These are phyloP conservation scores for Laticauda laticaudata DNA, from an alignment of 2,113 vertebrate genomes.

Conservation along the genomic window DNA sequence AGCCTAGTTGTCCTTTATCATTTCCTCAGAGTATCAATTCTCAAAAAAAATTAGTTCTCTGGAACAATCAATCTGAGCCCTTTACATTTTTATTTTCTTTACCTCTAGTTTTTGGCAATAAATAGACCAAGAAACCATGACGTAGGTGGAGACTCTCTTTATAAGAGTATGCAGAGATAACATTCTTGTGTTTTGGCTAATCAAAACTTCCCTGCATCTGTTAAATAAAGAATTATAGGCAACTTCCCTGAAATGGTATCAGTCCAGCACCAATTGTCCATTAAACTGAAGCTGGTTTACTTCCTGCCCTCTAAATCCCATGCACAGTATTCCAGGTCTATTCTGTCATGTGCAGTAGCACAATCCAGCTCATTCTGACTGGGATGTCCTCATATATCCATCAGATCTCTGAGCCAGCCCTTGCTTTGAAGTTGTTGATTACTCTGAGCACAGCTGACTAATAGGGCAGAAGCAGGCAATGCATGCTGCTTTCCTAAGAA, in stretches of 20 bases:
- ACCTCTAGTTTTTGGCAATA: background rate
- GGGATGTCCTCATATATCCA: background rate
- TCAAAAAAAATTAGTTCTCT: background rate
- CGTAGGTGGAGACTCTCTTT: background rate
- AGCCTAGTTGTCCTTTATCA: background rate
- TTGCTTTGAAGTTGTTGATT: background rate
- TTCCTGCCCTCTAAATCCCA: background rate
- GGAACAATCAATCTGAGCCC: background rate
- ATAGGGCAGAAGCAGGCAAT: background rate
- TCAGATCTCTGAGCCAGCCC: background rate
- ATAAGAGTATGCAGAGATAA: background rate
- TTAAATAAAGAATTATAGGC: background rate
- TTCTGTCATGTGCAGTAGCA: background rate
- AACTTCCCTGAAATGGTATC: background rate
- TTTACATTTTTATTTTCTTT: background rate
- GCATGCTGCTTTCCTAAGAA: background rate
- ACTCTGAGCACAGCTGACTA: background rate
- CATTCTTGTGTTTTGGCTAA: background rate
- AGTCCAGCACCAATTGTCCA: background rate
- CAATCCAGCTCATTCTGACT: background rate
- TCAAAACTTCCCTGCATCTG: background rate
- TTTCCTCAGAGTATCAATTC: background rate
- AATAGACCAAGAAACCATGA: background rate
- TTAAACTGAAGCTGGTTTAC: background rate
- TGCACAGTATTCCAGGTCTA: background rate